Conservation (phyloP, 2,888 invertebrate species). For the Brachypalpus laphriformis region DNA sequence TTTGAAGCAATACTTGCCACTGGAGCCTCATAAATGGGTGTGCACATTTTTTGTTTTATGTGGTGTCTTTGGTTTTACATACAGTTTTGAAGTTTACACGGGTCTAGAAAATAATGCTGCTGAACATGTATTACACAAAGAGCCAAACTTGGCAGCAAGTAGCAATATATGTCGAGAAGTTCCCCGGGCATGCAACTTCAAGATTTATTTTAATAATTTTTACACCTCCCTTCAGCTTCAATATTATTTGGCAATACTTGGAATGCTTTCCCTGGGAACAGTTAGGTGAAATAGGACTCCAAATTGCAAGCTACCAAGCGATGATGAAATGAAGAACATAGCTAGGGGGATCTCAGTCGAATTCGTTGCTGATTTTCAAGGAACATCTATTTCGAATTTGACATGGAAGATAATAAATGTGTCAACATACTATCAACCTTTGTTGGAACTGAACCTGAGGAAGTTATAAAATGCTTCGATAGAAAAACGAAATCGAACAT, state of each 20-base stretch:
- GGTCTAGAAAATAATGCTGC: not conserved
- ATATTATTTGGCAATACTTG: not conserved
- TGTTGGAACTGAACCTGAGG: not conserved
- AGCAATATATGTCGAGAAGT: not conserved
- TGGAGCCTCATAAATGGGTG: slow-evolving; percentile 8
- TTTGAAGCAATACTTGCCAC: slow-evolving; percentile 11
- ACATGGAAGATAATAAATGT: not conserved
- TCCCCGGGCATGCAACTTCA: too few species aligned
- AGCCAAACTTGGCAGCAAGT: not conserved
- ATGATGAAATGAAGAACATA: not conserved
- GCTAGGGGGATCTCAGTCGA: not conserved
- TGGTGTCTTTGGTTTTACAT: not conserved
- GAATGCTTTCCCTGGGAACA: not conserved
- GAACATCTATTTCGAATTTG: not conserved
- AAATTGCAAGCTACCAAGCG: too few species aligned
- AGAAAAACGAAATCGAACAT: not conserved
- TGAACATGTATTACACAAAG: not conserved
- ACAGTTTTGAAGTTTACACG: not conserved
- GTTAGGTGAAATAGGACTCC: not conserved
- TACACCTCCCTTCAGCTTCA: slow-evolving; percentile 1
- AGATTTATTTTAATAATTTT: not conserved
- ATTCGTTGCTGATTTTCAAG: not conserved
- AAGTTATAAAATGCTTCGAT: not conserved
- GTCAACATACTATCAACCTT: not conserved
- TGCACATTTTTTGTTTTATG: slow-evolving; percentile 6